These are phyloP conservation scores for Myiopsitta monachus DNA, from an alignment of 2,113 vertebrate species.

Conservation along the genomic window DNA sequence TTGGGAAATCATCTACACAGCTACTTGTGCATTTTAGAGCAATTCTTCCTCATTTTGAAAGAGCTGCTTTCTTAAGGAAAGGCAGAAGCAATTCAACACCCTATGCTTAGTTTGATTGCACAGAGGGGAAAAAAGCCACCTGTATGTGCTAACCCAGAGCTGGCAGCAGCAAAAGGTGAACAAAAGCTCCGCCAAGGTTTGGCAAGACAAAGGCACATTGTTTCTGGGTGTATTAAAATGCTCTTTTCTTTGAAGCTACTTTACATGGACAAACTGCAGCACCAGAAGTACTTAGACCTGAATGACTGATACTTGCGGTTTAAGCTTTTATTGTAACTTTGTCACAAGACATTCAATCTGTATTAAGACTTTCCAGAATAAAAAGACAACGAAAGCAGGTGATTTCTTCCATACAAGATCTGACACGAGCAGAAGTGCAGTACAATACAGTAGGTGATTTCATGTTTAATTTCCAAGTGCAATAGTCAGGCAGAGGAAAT, in stretches of 20 bases:
- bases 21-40: neutral
- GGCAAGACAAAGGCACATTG: slow-evolving; percentile 8
- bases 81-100: neutral
- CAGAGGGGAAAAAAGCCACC: neutral
- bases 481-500: neutral
- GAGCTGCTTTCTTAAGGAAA: neutral
- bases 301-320: neutral
- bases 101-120: neutral
- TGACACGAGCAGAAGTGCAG: neutral
- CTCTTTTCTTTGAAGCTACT: neutral
- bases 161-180: slow-evolving; percentile 17
- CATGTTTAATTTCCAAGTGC: neutral
- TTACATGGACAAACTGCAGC: neutral
- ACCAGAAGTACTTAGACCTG: neutral
- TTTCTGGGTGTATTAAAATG: neutral
- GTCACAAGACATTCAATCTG: neutral
- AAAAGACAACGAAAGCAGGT: neutral
- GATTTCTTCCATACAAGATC: neutral
- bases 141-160: neutral
- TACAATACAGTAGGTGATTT: slow-evolving; percentile 35
- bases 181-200: slow-evolving; percentile 14
- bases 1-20: neutral
- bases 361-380: neutral
- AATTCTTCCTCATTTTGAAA: neutral
- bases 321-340: neutral